These are phyloP conservation scores for Phoeniculus purpureus DNA, from an alignment of 2,797 vertebrate genomes.

Conservation along the genomic window DNA sequence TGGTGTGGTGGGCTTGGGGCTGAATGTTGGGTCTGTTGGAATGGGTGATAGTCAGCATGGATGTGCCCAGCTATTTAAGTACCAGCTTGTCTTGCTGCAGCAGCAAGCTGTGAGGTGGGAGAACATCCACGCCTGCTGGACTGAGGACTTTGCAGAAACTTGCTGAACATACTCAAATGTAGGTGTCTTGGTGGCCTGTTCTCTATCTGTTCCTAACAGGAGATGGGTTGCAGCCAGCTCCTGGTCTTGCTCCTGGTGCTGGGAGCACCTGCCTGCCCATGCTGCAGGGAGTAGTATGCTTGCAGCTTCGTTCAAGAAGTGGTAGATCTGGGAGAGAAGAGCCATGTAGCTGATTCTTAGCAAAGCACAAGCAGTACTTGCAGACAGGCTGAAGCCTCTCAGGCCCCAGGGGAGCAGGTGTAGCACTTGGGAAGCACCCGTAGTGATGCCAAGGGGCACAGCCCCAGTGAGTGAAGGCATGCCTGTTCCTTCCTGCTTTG, in stretches of 20 bases:
- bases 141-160: background rate
- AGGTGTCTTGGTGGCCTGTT: background rate
- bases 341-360: background rate
- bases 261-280: background rate
- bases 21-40: background rate
- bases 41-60: accelerated
- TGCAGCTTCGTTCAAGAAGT: background rate
- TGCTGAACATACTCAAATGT: background rate
- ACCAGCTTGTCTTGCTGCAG: accelerated
- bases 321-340: background rate
- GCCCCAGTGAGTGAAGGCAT: background rate
- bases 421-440: background rate
- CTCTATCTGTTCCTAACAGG: background rate
- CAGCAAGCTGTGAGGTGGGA: background rate
- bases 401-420: background rate
- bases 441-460: background rate
- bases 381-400: background rate
- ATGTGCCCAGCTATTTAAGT: background rate
- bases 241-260: background rate
- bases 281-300: background rate
- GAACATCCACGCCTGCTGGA: background rate
- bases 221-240: background rate
- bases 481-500: background rate
- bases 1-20: background rate
- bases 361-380: background rate